Percentiles rank a stretch among this genome's conserved stretches.
Conservation (phyloP, 2,888 invertebrate species). For the Rugalucina vietnamica region DNA sequence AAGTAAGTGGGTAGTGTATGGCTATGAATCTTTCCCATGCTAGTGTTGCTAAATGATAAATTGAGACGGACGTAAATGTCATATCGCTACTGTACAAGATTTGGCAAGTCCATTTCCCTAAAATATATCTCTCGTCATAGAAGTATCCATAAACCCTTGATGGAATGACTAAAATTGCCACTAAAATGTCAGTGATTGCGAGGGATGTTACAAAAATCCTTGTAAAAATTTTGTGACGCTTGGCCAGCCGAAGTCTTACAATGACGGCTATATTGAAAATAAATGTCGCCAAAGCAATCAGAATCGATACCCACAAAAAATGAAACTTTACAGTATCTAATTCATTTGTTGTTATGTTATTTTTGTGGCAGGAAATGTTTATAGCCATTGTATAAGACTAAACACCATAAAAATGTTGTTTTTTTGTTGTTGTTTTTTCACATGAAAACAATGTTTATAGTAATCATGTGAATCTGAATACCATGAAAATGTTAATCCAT, state of each 20-base stretch:
- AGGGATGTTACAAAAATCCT: background rate
- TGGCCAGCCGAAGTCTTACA: background rate
- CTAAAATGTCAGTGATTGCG: background rate
- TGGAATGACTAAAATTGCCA: background rate
- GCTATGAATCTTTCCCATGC: background rate
- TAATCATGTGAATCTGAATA: too few relatives aligned
- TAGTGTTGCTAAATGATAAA: background rate
- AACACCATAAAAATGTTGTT: too few relatives aligned
- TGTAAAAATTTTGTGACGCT: background rate
- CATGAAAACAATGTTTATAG: too few relatives aligned
- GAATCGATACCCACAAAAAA: background rate
- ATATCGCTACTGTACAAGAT: background rate
- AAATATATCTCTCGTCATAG: background rate
- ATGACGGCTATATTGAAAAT: background rate
- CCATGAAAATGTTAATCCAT: too few relatives aligned
- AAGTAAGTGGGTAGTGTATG: background rate
- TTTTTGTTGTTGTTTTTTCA: too few relatives aligned
- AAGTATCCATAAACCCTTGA: background rate
- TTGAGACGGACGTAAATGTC: background rate
- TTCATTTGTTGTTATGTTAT: background rate
- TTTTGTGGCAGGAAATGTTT: background rate
- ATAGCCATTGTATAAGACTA: too few relatives aligned
- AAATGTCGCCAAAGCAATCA: background rate
- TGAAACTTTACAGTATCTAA: background rate
- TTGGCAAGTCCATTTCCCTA: background rate